phyloP scores from a whole-genome alignment of 2,797 vertebrate species.

The Argentina silus region DNA sequence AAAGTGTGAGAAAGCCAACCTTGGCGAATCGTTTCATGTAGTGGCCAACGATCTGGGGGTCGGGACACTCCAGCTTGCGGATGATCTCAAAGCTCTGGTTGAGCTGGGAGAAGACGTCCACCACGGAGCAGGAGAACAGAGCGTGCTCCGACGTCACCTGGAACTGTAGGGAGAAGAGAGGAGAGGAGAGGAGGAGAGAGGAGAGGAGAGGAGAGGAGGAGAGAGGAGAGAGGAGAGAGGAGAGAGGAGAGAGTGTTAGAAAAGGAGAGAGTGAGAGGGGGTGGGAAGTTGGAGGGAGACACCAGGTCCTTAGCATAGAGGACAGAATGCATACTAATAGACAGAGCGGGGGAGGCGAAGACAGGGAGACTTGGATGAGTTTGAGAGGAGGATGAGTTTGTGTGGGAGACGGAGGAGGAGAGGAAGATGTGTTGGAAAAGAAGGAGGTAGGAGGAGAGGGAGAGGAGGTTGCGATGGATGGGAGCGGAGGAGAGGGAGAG shows the following conservation, averaged over 20 bases:
- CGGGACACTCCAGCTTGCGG: conserved; percentile 96
- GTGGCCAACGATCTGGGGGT: conserved; percentile 96
- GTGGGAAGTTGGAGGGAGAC: background rate
- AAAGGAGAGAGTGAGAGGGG: background rate
- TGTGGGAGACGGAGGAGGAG: background rate
- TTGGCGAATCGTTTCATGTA: conserved; percentile 98
- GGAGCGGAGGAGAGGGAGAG: too few relatives aligned
- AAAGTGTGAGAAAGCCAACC: conserved; percentile 66
- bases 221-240: background rate
- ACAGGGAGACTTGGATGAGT: too few relatives aligned
- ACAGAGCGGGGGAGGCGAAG: too few relatives aligned
- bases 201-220: conserved; percentile 17
- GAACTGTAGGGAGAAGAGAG: conserved; percentile 80
- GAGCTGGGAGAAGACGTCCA: conserved; percentile 98
- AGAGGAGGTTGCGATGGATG: too few relatives aligned
- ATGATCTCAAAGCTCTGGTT: conserved; percentile 99
- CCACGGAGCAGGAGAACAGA: conserved; percentile 97
- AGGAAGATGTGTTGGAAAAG: background rate
- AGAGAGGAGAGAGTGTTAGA: conserved; percentile 7
- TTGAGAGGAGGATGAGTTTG: background rate
- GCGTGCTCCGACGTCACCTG: conserved; percentile 97
- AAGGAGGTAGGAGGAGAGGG: background rate
- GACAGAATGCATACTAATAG: too few relatives aligned
- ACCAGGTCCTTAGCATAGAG: too few relatives aligned
- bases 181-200: conserved; percentile 4